Conservation (phyloP, 2,888 invertebrate genomes). For the Cataglyphis rosenhaueri region DNA sequence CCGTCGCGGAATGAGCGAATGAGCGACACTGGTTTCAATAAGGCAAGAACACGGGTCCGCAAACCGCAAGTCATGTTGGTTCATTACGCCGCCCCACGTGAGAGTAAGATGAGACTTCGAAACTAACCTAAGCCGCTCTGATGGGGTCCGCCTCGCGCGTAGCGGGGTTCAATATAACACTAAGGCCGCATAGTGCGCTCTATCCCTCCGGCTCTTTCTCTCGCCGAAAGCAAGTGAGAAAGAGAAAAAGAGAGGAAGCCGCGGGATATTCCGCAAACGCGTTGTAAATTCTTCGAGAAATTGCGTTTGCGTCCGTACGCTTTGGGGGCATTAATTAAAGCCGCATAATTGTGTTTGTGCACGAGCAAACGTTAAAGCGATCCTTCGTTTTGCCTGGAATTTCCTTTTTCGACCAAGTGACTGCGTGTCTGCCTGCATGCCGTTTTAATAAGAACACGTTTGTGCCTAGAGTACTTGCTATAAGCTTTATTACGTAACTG, state of each 20-base stretch:
- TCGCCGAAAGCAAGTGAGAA: conserved; percentile 19
- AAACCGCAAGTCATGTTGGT: conserved; percentile 85
- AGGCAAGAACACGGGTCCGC: conserved; percentile 82
- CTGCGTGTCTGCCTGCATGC: conserved; percentile 19
- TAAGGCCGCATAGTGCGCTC: conserved; percentile 60
- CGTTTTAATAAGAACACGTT: conserved; percentile 22
- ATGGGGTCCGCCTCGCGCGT: conserved; percentile 75
- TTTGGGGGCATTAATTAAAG: conserved; percentile 70
- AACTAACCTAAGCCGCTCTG: conserved; percentile 75
- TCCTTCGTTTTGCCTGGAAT: conserved; percentile 41
- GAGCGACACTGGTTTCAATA: conserved; percentile 85
- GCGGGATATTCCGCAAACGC: conserved; percentile 61
- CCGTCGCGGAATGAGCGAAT: conserved; percentile 69
- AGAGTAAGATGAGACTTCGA: conserved; percentile 82
- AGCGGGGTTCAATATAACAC: conserved; percentile 61
- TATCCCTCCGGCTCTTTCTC: conserved; percentile 44
- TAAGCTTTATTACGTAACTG: conserved; percentile 7
- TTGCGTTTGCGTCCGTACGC: conserved; percentile 67
- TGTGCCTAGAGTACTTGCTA: neutral
- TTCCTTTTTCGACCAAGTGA: conserved; percentile 46
- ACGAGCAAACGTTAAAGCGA: conserved; percentile 49
- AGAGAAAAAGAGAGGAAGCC: neutral
- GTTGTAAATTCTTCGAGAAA: conserved; percentile 69
- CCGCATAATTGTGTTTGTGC: conserved; percentile 52
- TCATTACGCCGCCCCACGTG: conserved; percentile 84